phyloP scores from a whole-genome alignment of 2,888 invertebrate species.

The Eupeodes latifasciatus region DNA sequence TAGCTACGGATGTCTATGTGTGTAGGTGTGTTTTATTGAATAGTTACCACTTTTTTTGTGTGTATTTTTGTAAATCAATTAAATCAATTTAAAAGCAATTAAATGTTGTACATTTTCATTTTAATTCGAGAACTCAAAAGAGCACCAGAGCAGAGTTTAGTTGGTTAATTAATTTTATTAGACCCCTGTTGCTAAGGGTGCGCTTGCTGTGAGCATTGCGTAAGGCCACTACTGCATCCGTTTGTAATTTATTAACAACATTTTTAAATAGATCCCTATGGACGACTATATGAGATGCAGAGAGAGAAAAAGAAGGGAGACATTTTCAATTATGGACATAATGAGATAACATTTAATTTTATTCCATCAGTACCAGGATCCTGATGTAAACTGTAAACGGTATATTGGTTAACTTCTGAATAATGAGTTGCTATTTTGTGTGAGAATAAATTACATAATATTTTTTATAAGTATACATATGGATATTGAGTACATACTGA shows the following conservation, averaged over 20 bases:
- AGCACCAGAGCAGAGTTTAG: constrained; percentile 13
- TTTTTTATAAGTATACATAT: no score
- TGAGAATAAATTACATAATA: no score
- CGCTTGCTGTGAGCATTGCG: background rate
- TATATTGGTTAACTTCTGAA: background rate
- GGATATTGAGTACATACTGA: no score
- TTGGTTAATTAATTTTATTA: constrained; percentile 65
- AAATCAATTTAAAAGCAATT: constrained; percentile 27
- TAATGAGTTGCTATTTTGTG: background rate
- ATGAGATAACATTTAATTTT: constrained; percentile 5
- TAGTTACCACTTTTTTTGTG: background rate
- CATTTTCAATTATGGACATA: background rate
- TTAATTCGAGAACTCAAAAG: background rate
- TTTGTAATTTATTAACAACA: constrained; percentile 11
- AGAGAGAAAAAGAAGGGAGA: background rate
- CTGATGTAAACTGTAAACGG: background rate
- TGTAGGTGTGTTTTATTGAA: constrained; percentile 32
- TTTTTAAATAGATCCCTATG: background rate
- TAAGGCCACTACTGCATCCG: background rate
- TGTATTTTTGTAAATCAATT: background rate
- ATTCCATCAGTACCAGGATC: background rate
- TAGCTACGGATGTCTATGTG: background rate
- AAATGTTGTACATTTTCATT: background rate
- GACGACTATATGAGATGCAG: background rate
- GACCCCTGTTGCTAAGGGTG: constrained; percentile 14